Percentiles rank a stretch among this genome's conserved stretches.
phyloP scores from a whole-genome alignment of 1,140 invertebrate genomes.

The Micrasema minimum region DNA sequence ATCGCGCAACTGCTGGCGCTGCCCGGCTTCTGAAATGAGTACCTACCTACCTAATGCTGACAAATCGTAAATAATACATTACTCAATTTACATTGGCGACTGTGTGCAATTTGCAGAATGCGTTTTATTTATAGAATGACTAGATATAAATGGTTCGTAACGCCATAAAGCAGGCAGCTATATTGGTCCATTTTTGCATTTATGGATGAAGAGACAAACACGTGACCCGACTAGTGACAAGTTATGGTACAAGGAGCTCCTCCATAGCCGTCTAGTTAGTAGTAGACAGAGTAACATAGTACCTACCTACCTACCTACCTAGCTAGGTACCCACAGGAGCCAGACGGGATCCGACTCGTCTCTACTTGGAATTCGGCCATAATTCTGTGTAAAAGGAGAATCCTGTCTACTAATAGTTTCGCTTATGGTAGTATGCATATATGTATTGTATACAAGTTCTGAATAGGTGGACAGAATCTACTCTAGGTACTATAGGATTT shows the following conservation, averaged over 20 bases:
- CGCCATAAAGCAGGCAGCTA: constrained; percentile 14
- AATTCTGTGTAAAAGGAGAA: too few relatives aligned
- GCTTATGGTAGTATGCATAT: too few relatives aligned
- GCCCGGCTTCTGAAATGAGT: too few relatives aligned
- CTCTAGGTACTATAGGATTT: too few relatives aligned
- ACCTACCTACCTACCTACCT: background rate
- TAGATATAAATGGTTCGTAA: constrained; percentile 13
- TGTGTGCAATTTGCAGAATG: constrained; percentile 8
- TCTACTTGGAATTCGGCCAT: too few relatives aligned
- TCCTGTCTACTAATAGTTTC: too few relatives aligned
- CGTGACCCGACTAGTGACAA: background rate
- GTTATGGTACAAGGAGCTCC: background rate
- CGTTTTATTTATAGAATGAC: constrained; percentile 26
- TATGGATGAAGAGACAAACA: constrained; percentile 4
- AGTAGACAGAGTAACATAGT: background rate
- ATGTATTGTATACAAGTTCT: too few relatives aligned
- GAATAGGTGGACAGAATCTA: too few relatives aligned
- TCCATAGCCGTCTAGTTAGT: background rate
- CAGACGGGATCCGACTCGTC: background rate
- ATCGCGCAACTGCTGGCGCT: too few relatives aligned
- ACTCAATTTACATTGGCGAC: constrained; percentile 7
- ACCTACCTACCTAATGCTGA: too few relatives aligned
- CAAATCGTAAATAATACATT: background rate
- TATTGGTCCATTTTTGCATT: constrained; percentile 6
- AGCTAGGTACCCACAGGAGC: background rate